A percentile compares a stretch with the other conserved stretches of the same genome.
These are phyloP conservation scores for Centropyge bicolor DNA, from an alignment of 2,797 vertebrate species.

Conservation along the genomic window DNA sequence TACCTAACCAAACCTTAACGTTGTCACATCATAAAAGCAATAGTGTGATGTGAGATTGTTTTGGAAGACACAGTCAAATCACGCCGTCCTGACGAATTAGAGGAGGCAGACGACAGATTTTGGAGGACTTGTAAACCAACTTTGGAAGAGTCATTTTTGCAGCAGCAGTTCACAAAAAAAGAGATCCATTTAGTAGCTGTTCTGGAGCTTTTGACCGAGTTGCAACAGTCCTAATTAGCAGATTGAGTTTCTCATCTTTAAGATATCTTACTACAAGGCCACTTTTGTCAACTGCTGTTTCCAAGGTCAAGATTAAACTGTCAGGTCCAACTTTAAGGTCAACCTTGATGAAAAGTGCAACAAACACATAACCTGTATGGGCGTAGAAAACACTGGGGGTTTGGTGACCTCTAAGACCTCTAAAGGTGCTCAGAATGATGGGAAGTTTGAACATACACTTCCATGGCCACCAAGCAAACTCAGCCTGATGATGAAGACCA, in stretches of 20 bases:
- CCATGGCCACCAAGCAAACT: not conserved
- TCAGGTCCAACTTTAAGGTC: not conserved
- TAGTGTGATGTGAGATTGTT: too few relatives aligned
- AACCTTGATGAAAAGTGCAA: not conserved
- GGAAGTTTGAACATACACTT: not conserved
- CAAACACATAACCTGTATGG: not conserved
- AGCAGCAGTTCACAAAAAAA: not conserved
- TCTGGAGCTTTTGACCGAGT: not conserved
- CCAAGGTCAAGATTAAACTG: not conserved
- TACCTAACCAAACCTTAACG: not conserved
- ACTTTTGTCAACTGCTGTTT: not conserved
- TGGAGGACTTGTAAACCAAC: not conserved
- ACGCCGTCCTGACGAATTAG: not conserved
- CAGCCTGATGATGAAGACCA: not conserved
- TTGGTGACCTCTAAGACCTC: too few relatives aligned
- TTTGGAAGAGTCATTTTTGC: constrained; percentile 23
- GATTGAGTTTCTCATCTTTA: not conserved
- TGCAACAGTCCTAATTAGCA: not conserved
- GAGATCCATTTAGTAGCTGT: not conserved
- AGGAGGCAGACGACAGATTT: not conserved
- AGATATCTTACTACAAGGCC: too few relatives aligned
- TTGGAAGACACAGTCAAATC: too few relatives aligned
- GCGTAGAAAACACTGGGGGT: not conserved
- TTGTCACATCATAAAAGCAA: not conserved
- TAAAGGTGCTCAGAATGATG: not conserved